These are phyloP conservation scores for Lordiphosa mommai DNA, from an alignment of 1,140 invertebrate species.

Conservation along the genomic window DNA sequence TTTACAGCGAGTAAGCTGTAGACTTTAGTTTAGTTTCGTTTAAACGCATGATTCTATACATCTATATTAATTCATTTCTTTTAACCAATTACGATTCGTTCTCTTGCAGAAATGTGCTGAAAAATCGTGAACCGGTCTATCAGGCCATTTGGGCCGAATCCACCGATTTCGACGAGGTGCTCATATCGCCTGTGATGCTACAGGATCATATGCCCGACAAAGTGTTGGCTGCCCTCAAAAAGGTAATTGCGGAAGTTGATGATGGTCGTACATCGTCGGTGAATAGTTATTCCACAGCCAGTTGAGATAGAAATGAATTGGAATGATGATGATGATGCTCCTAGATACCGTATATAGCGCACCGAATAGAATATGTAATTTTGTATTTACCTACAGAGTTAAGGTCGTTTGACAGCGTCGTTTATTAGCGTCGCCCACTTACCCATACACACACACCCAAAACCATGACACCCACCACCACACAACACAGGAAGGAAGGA, in stretches of 20 bases:
- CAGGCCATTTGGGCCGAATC: slow-evolving; percentile 94
- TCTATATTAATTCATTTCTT: neutral
- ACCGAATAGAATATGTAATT: slow-evolving; percentile 30
- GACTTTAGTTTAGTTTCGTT: neutral
- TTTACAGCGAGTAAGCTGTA: slow-evolving; percentile 10
- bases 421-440: neutral
- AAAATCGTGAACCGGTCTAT: slow-evolving; percentile 89
- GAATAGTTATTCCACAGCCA: slow-evolving; percentile 69
- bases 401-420: slow-evolving; percentile 9
- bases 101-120: slow-evolving; percentile 84
- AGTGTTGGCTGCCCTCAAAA: slow-evolving; percentile 91
- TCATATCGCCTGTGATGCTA: slow-evolving; percentile 95
- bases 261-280: slow-evolving; percentile 63
- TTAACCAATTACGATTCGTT: slow-evolving; percentile 1
- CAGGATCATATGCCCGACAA: slow-evolving; percentile 97
- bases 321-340: slow-evolving; percentile 27
- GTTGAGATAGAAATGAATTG: slow-evolving; percentile 38
- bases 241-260: slow-evolving; percentile 83
- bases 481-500: slow-evolving; percentile 6
- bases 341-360: slow-evolving; percentile 33
- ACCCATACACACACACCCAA: neutral
- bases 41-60: neutral
- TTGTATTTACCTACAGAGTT: slow-evolving; percentile 30
- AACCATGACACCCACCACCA: slow-evolving; percentile 2
- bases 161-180: slow-evolving; percentile 92